Evolutionary conservation across 2,797 vertebrate genomes (phyloP), one percentile per base, ranked within the genome.

Genomic region (Acrossocheilus wenchowensis): DNA sequence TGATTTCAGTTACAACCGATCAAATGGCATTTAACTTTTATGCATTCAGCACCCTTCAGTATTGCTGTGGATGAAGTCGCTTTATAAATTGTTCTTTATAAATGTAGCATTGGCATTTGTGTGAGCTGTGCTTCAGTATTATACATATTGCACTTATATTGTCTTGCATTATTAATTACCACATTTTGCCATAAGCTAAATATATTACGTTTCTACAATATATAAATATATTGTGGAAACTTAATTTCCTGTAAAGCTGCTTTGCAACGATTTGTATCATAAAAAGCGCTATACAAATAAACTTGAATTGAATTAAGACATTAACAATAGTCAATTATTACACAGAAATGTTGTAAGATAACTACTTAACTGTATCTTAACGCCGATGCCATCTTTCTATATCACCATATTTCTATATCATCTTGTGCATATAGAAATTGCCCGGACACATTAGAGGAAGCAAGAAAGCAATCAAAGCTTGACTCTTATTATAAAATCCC

Each of bases 381-480:
- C 30, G 11, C n/a, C 2, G 11, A 64, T 6, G n/a, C n/a, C n/a
- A 64, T 30, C 12, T 64, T 64, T 62, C 60, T 62, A 30, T 30
- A 15, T 64, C 2, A 26, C 10, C 26, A 52, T 34, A 50, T 1
- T 36, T 36, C 30, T 36, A 39, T 23, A 78, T 57, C 2, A 3
- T 50, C 11, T 54, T 54, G 1, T 36, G 48, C 34, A 52, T 77
- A 9, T 77, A 9, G 48, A 52, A 77, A 77, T 77, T 2, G 0
- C 17, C 30, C 21, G 45, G 34, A 52, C 6, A 34, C 41, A 68
- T 34, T 11, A 48, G 17, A 66, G 41, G 4, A 30, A 30, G 23
- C 78, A 66, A 68, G 10, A 34, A 21, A 48, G 78, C 43, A 64
- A 81, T 68, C 26, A 81, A 81, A 68, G 79, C 62, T 81, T 68